A percentile compares a stretch with the other conserved stretches of the same genome.
These are phyloP conservation scores for Orthonevra nobilis DNA, from an alignment of 2,888 invertebrate species.

Conservation along the genomic window DNA sequence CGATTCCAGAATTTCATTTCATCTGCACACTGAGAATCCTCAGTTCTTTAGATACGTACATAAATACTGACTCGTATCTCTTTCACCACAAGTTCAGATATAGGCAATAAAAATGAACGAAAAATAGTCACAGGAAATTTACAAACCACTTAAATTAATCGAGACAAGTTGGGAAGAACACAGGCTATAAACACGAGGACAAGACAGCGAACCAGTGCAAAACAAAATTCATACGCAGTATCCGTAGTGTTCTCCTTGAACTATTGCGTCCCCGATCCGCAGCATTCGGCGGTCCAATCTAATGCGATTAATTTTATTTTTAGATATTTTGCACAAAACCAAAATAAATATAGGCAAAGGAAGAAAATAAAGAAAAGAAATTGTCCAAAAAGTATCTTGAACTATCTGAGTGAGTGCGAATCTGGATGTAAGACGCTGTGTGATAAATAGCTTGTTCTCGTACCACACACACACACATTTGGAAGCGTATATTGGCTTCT, in stretches of 20 bases:
- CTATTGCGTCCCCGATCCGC: conserved; percentile 58
- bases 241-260: conserved; percentile 58
- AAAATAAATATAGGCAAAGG: conserved; percentile 8
- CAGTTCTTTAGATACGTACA: no score
- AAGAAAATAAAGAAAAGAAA: not conserved
- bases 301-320: conserved; percentile 61
- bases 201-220: conserved; percentile 11
- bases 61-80: no score
- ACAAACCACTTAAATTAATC: conserved; percentile 66
- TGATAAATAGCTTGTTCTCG: conserved; percentile 35
- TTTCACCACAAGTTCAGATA: conserved; percentile 13
- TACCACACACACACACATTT: conserved; percentile 60
- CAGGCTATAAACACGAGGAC: conserved; percentile 1
- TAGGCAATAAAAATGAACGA: conserved; percentile 7
- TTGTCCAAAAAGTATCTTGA: not conserved
- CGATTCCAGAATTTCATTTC: conserved; percentile 32
- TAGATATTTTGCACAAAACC: conserved; percentile 40
- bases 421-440: conserved; percentile 34
- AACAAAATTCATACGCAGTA: conserved; percentile 32
- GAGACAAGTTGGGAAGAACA: conserved; percentile 37
- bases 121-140: conserved; percentile 54
- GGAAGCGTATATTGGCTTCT: conserved; percentile 34
- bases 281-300: conserved; percentile 31
- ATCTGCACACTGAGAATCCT: conserved; percentile 5
- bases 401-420: conserved; percentile 39